Evolutionary conservation across 2,888 invertebrate genomes (phyloP), one percentile per base, ranked within the genome.

Genomic region (Hartigia nigra): DNA sequence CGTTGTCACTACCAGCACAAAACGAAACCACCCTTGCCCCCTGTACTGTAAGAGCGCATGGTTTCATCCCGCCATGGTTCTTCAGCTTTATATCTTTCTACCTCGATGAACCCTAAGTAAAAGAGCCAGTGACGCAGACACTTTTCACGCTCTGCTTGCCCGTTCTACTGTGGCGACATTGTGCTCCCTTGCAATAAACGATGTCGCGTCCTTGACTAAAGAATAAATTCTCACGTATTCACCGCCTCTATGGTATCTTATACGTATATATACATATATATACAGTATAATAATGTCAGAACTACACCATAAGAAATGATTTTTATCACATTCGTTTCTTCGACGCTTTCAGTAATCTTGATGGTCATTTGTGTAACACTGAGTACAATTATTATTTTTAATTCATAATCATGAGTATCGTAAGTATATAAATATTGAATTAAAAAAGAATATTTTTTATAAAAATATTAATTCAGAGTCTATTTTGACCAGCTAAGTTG

Each of bases 21-120:
- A 55, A 55, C 55, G 55, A 9, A 55, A 55, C 55, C 55, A 34
- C 74, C 70, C 74, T 75, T 36, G 70, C 74, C 32, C 78, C 70
- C 78, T 78, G 0, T 11, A 35, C 32, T 34, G 74, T 32, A 74
- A 36, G 36, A 31, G n/a, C 69, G 35, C 55, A 36, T 12, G 31
- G 32, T 75, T 69, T 31, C 14, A 14, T 70, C 75, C 75, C 74
- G 12, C 23, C 76, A 31, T 70, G 39, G 35, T 69, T 75, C 78
- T 55, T 55, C 55, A 55, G 76, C 76, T 77, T 78, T 79, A 79
- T 81, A 74, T 79, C 77, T 81, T 81, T 81, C 81, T 77, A 75
- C 77, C 81, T 77, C 35, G 76, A 32, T 75, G 77, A 79, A 77
- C 74, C n/a, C 70, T 36, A 70, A 12, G 79, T 75, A 72, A 79